Conservation (phyloP, 2,888 invertebrate species). For the Tipula lateralis region DNA sequence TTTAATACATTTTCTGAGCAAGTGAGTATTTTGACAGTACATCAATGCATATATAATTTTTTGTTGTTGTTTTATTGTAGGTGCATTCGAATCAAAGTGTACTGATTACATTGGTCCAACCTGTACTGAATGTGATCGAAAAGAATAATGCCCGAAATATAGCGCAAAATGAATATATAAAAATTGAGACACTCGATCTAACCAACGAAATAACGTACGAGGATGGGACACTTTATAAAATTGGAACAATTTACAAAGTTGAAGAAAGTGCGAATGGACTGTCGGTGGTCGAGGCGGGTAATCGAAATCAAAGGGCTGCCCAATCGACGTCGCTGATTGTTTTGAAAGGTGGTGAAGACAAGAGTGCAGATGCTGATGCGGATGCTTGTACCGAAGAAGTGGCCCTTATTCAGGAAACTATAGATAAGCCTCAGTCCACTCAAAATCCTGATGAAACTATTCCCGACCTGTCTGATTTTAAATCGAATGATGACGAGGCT, state of each 20-base stretch:
- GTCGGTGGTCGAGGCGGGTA: not conserved
- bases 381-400: not conserved
- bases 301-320: not conserved
- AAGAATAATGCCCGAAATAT: not conserved
- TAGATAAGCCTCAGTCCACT: too few species aligned
- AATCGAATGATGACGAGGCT: not conserved
- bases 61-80: not conserved
- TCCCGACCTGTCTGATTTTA: not conserved
- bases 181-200: not conserved
- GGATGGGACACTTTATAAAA: not conserved
- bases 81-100: not conserved
- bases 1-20: conserved; percentile 33
- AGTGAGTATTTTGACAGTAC: conserved; percentile 29
- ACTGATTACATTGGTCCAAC: not conserved
- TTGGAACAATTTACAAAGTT: not conserved
- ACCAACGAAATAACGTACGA: not conserved
- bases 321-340: not conserved
- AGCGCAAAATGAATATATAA: not conserved
- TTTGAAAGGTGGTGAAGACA: not conserved
- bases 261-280: not conserved
- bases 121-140: not conserved
- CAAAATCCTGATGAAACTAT: not conserved
- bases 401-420: not conserved
- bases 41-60: not conserved
- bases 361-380: not conserved